A percentile compares a stretch with the other conserved stretches of the same genome.
phyloP scores from a whole-genome alignment of 1,140 invertebrate species.

The Drosophila sucinea region DNA sequence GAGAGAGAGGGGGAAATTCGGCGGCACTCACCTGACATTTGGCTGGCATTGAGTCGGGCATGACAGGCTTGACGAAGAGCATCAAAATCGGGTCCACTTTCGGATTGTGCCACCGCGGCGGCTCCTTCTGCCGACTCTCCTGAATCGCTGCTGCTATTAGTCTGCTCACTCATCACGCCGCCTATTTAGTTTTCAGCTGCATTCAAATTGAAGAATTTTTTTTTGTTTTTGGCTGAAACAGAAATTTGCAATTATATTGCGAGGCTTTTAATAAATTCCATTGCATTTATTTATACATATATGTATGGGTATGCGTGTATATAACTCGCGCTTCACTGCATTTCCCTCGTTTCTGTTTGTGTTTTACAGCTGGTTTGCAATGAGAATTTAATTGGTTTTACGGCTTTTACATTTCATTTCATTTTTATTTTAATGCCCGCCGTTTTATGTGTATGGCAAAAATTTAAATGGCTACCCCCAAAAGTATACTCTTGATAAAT shows the following conservation, averaged over 20 bases:
- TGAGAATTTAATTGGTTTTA: conserved; percentile 73
- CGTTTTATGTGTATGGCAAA: conserved; percentile 1
- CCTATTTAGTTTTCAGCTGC: conserved; percentile 16
- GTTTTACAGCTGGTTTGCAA: conserved; percentile 65
- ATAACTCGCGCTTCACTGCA: conserved; percentile 1
- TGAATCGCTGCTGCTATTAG: conserved; percentile 22
- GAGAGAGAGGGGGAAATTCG: conserved; percentile 26
- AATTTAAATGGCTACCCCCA: conserved; percentile 2
- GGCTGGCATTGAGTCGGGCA: conserved; percentile 46
- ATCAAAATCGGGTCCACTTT: conserved; percentile 65
- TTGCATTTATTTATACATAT: conserved; percentile 3
- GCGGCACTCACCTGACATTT: conserved; percentile 32
- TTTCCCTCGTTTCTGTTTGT: conserved; percentile 43
- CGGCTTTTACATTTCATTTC: conserved; percentile 23
- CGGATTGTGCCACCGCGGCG: conserved; percentile 28
- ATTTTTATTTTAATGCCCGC: conserved; percentile 7
- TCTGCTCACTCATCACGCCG: conserved; percentile 52
- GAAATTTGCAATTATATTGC: conserved; percentile 33
- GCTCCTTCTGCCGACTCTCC: conserved; percentile 21
- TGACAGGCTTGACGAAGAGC: conserved; percentile 55
- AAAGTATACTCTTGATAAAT: conserved; percentile 13
- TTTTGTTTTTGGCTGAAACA: conserved; percentile 44
- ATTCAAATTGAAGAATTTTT: conserved; percentile 18
- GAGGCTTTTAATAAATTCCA: conserved; percentile 27
- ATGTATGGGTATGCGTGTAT: conserved; percentile 32